Evolutionary conservation across 2,797 vertebrate species (phyloP).

Genomic region (Margarornis squamiger): DNA sequence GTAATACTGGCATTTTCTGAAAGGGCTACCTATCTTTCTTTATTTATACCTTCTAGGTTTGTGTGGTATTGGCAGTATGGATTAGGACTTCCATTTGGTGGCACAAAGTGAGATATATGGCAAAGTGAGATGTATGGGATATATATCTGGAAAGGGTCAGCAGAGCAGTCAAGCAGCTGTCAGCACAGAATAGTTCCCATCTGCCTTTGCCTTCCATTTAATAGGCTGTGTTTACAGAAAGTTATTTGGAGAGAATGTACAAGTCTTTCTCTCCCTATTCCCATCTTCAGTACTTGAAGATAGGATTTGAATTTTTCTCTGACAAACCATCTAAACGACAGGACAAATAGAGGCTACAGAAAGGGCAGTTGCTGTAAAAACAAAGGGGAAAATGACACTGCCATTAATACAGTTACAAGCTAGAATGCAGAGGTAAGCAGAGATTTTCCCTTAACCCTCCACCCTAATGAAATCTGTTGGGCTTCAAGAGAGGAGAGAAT

Average conservation of each 20-base stretch:
- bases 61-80: neutral
- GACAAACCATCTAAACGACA: neutral
- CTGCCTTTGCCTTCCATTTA: neutral
- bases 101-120: neutral
- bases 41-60: neutral
- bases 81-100: neutral
- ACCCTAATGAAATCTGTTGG: neutral
- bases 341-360: neutral
- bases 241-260: neutral
- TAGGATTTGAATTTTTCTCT: neutral
- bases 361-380: neutral
- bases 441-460: neutral
- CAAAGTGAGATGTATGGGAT: neutral
- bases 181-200: neutral
- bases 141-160: neutral
- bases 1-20: neutral
- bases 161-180: neutral
- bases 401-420: neutral
- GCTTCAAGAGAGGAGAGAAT: neutral
- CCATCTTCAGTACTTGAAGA: neutral
- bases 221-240: neutral
- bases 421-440: neutral
- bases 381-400: fast-evolving
- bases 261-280: neutral
- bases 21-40: neutral